Evolutionary conservation across 1,140 invertebrate species (phyloP), one percentile per base, ranked within the genome.

Genomic region (Neuroterus valhalla): DNA sequence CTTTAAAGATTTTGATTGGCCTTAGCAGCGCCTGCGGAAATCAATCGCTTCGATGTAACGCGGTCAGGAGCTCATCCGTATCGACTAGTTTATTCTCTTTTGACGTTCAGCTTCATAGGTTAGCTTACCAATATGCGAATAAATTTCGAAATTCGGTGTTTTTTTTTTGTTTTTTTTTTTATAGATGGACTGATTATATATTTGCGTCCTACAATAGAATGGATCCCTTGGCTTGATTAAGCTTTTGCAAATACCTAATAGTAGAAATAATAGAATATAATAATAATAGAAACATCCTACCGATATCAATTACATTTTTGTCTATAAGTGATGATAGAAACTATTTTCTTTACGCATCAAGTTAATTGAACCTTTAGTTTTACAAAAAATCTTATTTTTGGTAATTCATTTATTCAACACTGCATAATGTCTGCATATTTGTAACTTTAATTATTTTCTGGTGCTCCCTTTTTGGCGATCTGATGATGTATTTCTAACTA

Each of bases 11-110:
- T 62, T 62, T 62, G 55, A 38, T 62, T 62, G 55, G 31, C 55
- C 55, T 62, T 62, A 23, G 55, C 55, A 62, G 31, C 55, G 55
- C 55, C 55, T 62, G 55, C 14, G 70, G 73, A 78, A 75, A 78
- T 78, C 77, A 78, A 78, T 78, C 77, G 75, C 68, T 62, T 66
- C 73, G 77, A 78, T 75, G 70, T 75, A 78, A 78, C 74, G 77
- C 77, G 77, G 77, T 78, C 77, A 78, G 74, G 77, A 74, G 77
- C 77, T 52, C 77, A 68, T 21, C 44, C 26, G 38, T 48, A 21
- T 23, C 68, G 66, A 68, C 43, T 45, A 15, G 21, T 45, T 68
- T 15, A 45, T 68, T 44, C 43, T 44, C 43, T 43, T 68, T 68
- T 45, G 43, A 68, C 43, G 43, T 68, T 43, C 42, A 45, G 43